Conservation (phyloP, 2,113 vertebrate genomes). For the Ifrita kowaldi region DNA sequence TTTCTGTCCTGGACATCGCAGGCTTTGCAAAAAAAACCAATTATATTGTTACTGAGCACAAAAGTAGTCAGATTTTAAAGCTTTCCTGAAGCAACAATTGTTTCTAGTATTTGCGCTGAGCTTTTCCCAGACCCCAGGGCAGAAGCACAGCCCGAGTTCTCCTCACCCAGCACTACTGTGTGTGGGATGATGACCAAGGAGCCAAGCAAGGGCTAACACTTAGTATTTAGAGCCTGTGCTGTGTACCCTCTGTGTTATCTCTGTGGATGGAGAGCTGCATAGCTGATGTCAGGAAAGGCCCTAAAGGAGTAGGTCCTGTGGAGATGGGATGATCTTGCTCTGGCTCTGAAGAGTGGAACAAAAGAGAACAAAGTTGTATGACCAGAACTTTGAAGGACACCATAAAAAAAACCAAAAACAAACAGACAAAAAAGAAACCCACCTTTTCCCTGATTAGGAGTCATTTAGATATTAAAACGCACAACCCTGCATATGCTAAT, state of each 20-base stretch:
- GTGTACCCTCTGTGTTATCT: not conserved
- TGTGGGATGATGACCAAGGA: not conserved
- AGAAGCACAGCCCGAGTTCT: not conserved
- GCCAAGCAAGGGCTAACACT: not conserved
- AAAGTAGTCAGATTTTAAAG: not conserved
- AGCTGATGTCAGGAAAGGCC: not conserved
- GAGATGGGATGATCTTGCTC: not conserved
- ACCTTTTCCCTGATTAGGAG: not conserved
- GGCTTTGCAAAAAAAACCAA: not conserved
- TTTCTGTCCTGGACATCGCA: not conserved
- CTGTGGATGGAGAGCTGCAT: not conserved
- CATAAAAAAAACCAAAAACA: not conserved
- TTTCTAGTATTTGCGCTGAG: fast-evolving
- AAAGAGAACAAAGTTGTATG: not conserved
- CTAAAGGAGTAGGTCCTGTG: not conserved
- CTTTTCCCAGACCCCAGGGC: not conserved
- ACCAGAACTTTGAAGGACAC: not conserved
- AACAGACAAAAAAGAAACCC: not conserved
- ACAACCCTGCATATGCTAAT: not conserved
- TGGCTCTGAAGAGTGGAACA: not conserved
- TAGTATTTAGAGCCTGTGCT: too few relatives aligned
- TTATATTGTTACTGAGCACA: not conserved
- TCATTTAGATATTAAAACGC: not conserved
- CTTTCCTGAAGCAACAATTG: not conserved
- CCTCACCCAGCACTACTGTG: fast-evolving